Evolutionary conservation across 2,113 vertebrate genomes (phyloP).

Genomic region (Syngnathus typhle): DNA sequence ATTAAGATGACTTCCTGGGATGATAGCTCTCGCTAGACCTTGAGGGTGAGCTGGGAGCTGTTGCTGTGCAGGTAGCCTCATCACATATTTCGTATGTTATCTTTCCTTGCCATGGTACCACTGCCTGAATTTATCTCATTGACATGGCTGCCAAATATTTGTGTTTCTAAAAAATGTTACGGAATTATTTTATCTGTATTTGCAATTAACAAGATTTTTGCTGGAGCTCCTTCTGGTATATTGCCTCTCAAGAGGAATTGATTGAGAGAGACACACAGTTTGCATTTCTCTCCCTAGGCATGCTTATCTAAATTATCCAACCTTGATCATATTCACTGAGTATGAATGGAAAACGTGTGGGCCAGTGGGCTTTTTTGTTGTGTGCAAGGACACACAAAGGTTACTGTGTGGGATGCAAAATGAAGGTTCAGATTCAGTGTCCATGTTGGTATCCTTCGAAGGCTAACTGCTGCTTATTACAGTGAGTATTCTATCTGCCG

Average conservation of each 20-base stretch:
- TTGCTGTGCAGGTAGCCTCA: slow-evolving; percentile 39
- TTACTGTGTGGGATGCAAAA: slow-evolving; percentile 38
- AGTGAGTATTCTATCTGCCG: not conserved
- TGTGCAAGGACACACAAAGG: slow-evolving; percentile 58
- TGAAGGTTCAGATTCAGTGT: slow-evolving; percentile 20
- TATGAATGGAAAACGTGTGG: slow-evolving; percentile 55
- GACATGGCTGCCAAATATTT: slow-evolving; percentile 44
- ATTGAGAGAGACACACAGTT: slow-evolving; percentile 38
- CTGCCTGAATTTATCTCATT: slow-evolving; percentile 13
- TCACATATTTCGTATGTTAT: slow-evolving; percentile 22
- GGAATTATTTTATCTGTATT: slow-evolving; percentile 24
- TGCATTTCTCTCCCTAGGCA: slow-evolving; percentile 40
- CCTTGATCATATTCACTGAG: slow-evolving; percentile 52
- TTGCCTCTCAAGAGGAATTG: slow-evolving; percentile 45
- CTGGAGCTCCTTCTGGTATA: slow-evolving; percentile 27
- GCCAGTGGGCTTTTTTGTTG: slow-evolving; percentile 49
- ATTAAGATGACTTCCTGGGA: slow-evolving; percentile 65
- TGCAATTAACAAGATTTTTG: slow-evolving; percentile 53
- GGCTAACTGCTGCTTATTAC: slow-evolving; percentile 7
- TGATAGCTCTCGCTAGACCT: slow-evolving; percentile 44
- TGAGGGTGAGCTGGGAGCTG: slow-evolving; percentile 44
- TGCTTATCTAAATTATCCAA: slow-evolving; percentile 52
- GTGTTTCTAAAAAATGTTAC: not conserved
- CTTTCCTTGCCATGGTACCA: slow-evolving; percentile 24
- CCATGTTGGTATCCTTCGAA: slow-evolving; percentile 29